phyloP scores from a whole-genome alignment of 2,113 vertebrate species.

The Catharus bicknelli region DNA sequence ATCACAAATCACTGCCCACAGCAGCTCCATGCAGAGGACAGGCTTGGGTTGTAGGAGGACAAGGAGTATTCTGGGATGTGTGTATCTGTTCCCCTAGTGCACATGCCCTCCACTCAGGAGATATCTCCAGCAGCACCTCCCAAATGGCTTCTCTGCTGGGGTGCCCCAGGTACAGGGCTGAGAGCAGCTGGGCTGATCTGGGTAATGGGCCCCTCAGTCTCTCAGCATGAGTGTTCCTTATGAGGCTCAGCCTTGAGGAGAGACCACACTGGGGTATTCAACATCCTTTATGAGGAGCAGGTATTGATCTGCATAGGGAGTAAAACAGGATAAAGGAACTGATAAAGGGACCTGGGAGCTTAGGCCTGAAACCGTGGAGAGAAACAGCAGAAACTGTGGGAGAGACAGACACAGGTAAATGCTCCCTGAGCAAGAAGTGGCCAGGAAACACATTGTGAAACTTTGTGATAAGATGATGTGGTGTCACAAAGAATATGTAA shows the following conservation, averaged over 20 bases:
- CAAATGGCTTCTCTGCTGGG: background rate
- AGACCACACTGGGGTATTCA: too few species aligned
- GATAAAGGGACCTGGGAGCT: too few species aligned
- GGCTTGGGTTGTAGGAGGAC: background rate
- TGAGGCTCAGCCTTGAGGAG: background rate
- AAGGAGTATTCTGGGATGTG: background rate
- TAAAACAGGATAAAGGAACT: too few species aligned
- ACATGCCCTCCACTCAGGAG: background rate
- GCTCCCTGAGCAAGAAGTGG: too few species aligned
- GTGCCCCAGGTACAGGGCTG: background rate
- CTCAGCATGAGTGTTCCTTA: accelerated
- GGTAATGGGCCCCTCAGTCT: background rate
- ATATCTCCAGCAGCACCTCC: background rate
- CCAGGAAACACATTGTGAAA: too few species aligned
- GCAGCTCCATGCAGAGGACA: accelerated
- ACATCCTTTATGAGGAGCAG: background rate
- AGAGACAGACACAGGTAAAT: too few species aligned
- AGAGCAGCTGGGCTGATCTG: background rate
- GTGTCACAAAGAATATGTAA: too few species aligned
- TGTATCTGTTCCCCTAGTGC: background rate
- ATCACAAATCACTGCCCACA: background rate
- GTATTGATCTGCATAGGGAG: background rate
- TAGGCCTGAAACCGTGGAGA: too few species aligned
- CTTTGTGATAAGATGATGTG: too few species aligned
- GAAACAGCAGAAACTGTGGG: too few species aligned